phyloP scores from a whole-genome alignment of 2,888 invertebrate species.

The Steinernema scapterisci region DNA sequence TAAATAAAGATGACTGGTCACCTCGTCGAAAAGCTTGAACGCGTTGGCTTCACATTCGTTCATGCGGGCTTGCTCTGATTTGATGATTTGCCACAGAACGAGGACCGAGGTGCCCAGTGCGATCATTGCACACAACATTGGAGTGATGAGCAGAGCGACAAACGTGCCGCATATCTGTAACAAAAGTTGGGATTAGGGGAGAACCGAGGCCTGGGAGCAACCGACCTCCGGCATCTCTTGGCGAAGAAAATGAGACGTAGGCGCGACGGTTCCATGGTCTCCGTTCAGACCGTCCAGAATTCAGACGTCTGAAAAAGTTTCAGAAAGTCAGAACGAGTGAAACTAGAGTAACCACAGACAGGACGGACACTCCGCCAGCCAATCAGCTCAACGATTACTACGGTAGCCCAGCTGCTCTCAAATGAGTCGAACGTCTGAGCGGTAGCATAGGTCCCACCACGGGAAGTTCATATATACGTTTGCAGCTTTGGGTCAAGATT shows the following conservation, averaged over 20 bases:
- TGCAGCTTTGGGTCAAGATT: background rate
- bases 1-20: background rate
- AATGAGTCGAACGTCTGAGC: no score
- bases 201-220: background rate
- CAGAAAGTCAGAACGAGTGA: no score
- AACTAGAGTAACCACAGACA: no score
- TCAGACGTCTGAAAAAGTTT: no score
- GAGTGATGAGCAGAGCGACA: background rate
- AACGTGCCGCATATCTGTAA: background rate
- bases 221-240: background rate
- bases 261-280: background rate
- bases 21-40: conserved; percentile 32
- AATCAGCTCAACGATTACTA: no score
- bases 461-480: no score
- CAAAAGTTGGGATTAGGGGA: background rate
- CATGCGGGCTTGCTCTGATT: conserved; percentile 22
- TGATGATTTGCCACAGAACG: background rate
- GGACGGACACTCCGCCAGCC: no score
- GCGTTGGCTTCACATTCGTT: conserved; percentile 28
- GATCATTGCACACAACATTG: background rate
- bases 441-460: no score
- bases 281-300: no score
- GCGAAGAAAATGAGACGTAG: background rate
- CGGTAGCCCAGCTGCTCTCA: no score
- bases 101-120: background rate